A percentile compares a stretch with the other conserved stretches of the same genome.
phyloP scores from a whole-genome alignment of 1,140 invertebrate species.

The Trachelipus rathkii region DNA sequence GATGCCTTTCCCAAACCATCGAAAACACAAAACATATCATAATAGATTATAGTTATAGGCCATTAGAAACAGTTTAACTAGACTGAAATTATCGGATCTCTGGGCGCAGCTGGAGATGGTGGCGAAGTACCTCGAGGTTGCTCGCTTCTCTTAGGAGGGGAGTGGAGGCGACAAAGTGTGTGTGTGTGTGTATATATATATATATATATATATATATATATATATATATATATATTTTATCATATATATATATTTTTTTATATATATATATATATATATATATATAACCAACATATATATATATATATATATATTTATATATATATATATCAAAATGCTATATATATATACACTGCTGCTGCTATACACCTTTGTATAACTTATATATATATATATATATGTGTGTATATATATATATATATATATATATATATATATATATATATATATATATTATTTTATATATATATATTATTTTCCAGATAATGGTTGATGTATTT shows the following conservation, averaged over 20 bases:
- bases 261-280: constrained; percentile 2
- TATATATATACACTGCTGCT: constrained; percentile 11
- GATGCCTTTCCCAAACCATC: no score
- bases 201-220: constrained; percentile 11
- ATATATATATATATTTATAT: constrained; percentile 6
- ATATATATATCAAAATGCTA: not conserved
- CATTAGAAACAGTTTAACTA: no score
- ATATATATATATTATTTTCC: not conserved
- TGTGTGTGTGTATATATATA: constrained; percentile 15
- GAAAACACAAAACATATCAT: no score
- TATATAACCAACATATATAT: not conserved
- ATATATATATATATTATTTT: not conserved
- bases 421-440: not conserved
- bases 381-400: constrained; percentile 15
- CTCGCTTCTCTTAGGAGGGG: no score
- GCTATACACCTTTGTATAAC: no score
- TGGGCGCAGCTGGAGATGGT: no score
- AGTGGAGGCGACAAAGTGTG: no score
- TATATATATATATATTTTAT: constrained; percentile 1
- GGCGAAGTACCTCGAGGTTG: no score
- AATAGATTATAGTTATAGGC: no score
- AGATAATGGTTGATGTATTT: constrained; percentile 5
- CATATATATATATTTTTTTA: not conserved
- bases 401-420: not conserved
- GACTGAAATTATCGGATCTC: no score